Evolutionary conservation across 1,140 invertebrate genomes (phyloP).

Genomic region (Danaus plexippus): DNA sequence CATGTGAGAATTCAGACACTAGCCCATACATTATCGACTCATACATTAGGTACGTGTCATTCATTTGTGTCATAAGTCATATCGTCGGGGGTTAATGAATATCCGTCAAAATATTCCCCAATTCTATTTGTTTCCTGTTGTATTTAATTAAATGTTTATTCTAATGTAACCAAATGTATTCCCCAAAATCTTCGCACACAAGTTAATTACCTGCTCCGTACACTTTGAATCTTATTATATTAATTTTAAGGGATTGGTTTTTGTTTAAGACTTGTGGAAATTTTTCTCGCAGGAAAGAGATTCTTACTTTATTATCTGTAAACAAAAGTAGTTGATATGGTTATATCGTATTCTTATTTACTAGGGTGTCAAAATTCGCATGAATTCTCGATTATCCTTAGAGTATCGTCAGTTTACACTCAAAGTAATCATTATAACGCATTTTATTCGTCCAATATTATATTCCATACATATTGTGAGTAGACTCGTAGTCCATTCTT

Average conservation of each 20-base stretch:
- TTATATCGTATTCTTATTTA: conserved; percentile 10
- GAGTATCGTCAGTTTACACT: conserved; percentile 18
- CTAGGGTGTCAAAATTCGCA: conserved; percentile 27
- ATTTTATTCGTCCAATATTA: too few relatives aligned
- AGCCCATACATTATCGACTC: not conserved
- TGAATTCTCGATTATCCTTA: conserved; percentile 17
- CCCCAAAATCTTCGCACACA: conserved; percentile 11
- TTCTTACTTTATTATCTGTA: conserved; percentile 8
- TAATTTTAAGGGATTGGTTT: conserved; percentile 11
- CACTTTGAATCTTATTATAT: conserved; percentile 6
- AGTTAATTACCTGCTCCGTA: conserved; percentile 7
- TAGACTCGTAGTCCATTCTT: too few relatives aligned
- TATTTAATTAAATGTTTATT: conserved; percentile 8
- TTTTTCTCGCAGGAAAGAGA: conserved; percentile 7
- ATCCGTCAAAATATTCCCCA: conserved; percentile 13
- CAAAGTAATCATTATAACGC: not conserved
- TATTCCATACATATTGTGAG: not conserved
- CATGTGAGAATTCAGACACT: conserved; percentile 7
- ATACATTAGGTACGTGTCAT: conserved; percentile 3
- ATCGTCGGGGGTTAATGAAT: conserved; percentile 14
- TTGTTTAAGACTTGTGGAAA: conserved; percentile 9
- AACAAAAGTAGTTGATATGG: conserved; percentile 8
- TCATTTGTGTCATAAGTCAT: not conserved
- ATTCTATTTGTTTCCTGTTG: conserved; percentile 9
- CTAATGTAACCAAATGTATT: conserved; percentile 8